Base-by-base conservation (phyloP, 37 sponge, comb jelly and placozoan genomes). In the Oopsacas minuta region DNA sequence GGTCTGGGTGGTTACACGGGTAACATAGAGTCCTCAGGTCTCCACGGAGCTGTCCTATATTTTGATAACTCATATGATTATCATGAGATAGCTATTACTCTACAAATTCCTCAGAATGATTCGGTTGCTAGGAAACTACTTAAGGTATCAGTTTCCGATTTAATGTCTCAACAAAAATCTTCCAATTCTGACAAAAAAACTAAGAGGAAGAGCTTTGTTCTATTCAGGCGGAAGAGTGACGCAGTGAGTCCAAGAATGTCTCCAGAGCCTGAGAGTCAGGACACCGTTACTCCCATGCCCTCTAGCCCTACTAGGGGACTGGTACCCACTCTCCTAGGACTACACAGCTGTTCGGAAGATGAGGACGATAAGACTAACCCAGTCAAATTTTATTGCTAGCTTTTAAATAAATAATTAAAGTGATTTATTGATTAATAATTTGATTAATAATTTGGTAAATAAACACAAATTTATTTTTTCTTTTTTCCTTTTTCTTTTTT, bases 41-140 rank as follows among this genome's bases (percentile, higher is more conserved):
- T 97, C 7, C 94, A 97, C 83, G 98, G 98, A 0, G 95, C 95
- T 0, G 89, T 97, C 8, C 37, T 97, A 23, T 91, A 90, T 17
- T 83, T 94, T 23, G 98, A 97, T 83, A 84, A 84, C 42, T 85
- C 89, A 53, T 91, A 90, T 52, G 88, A 86, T 39, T 52, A 82
- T 52, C 92, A 94, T 34, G 91, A 87, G 51, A 53, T 97, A 17
- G 86, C 91, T 10, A 53, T 89, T 37, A 92, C 92, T 0, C 92
- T 97, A 28, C 87, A 90, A 35, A 92, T 96, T 37, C 94, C 97
- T 1, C 86, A 53, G 8, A 36, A 81, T 5, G 82, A 52, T 35
- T 0, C 32, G 0, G 90, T 90, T 82, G 92, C 91, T 52, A 86
- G 85, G 22, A 22, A 37, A 28, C 36, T 1, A 30, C 75, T 46